Percentiles rank a stretch among this genome's conserved stretches.
These are phyloP conservation scores for Dichetophora obliterata DNA, from an alignment of 2,888 invertebrate species.

Conservation along the genomic window DNA sequence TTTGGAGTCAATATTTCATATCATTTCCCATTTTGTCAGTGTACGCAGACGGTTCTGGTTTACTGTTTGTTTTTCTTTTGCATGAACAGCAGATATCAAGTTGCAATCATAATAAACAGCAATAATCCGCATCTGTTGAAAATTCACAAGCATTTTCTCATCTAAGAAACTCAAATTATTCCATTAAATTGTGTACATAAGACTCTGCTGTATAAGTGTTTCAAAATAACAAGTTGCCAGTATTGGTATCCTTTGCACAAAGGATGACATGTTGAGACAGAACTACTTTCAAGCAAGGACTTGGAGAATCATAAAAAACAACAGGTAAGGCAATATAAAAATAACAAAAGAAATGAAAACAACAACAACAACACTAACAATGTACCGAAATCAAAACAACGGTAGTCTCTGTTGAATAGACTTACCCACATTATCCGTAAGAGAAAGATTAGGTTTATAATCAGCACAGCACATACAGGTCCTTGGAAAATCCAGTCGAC, in stretches of 20 bases:
- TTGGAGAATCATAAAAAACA: not conserved
- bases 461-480: constrained; percentile 85
- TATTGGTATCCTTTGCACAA: not conserved
- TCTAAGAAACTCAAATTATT: too few species aligned
- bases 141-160: too few species aligned
- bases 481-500: constrained; percentile 92
- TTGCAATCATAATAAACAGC: too few species aligned
- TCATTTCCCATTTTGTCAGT: too few species aligned
- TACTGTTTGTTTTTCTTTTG: too few species aligned
- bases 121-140: too few species aligned
- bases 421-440: constrained; percentile 91
- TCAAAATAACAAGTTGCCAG: not conserved
- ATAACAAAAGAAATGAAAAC: not conserved
- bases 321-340: not conserved
- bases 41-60: too few species aligned
- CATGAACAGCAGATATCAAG: too few species aligned
- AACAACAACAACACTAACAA: not conserved
- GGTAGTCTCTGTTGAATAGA: constrained; percentile 47
- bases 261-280: not conserved
- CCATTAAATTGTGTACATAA: too few species aligned
- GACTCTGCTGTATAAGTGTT: too few species aligned
- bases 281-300: not conserved
- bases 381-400: not conserved
- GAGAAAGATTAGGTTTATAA: constrained; percentile 85
- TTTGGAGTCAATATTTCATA: too few species aligned